A percentile compares a stretch with the other conserved stretches of the same genome.
Evolutionary conservation across 2,113 vertebrate genomes (phyloP).

Genomic region (Trogon surrucura): DNA sequence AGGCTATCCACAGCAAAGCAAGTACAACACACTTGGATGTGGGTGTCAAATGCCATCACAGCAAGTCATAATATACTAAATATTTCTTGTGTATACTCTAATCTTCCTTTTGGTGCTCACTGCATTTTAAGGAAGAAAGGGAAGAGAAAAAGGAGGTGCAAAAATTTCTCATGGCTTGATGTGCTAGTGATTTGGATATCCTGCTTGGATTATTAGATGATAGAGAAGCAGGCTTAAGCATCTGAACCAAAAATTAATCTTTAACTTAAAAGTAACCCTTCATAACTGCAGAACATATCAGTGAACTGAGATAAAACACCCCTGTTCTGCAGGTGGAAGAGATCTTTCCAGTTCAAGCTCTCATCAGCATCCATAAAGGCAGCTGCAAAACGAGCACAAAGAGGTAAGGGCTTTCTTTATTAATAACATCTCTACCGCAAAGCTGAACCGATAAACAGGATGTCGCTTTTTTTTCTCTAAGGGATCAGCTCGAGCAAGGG

Average conservation of each 20-base stretch:
- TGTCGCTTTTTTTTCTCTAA: neutral
- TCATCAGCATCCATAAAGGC: neutral
- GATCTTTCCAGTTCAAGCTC: neutral
- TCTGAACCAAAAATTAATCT: neutral
- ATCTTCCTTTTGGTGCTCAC: neutral
- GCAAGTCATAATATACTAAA: neutral
- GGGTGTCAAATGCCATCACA: neutral
- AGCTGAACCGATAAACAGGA: neutral
- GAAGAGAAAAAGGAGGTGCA: neutral
- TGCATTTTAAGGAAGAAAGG: neutral
- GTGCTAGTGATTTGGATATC: neutral
- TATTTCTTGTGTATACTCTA: neutral
- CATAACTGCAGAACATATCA: neutral
- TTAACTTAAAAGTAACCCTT: neutral
- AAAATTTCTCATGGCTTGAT: neutral
- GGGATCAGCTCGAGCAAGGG: neutral
- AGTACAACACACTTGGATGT: fast-evolving
- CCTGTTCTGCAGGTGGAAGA: neutral
- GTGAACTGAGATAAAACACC: neutral
- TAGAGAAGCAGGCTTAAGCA: neutral
- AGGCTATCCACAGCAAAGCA: neutral
- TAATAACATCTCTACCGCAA: neutral
- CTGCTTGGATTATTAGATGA: neutral
- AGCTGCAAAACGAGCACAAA: neutral
- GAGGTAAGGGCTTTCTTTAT: neutral